Conservation (phyloP, 2,113 vertebrate species). For the Bufo gargarizans region DNA sequence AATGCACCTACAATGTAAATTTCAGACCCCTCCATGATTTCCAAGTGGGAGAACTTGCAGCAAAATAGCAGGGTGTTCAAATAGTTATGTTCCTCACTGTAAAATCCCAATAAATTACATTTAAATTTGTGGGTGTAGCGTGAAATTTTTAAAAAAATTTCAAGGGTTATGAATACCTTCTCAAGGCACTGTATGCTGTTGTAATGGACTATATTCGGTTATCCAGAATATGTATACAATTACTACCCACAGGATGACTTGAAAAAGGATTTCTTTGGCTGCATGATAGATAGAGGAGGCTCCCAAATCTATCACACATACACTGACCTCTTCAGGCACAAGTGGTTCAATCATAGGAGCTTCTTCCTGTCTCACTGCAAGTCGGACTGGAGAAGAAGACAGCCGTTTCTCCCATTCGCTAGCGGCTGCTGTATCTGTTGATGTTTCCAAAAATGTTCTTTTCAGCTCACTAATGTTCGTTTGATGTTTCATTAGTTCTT, state of each 20-base stretch:
- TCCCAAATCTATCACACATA: neutral
- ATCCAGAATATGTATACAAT: too few relatives aligned
- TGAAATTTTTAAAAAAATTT: too few relatives aligned
- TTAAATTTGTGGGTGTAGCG: too few relatives aligned
- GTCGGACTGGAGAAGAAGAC: slow-evolving; percentile 83
- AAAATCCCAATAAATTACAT: too few relatives aligned
- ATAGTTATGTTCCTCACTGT: too few relatives aligned
- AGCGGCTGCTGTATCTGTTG: slow-evolving; percentile 70
- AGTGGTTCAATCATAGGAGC: slow-evolving; percentile 91
- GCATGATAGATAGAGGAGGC: neutral
- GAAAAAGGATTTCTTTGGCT: neutral
- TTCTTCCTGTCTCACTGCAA: slow-evolving; percentile 79
- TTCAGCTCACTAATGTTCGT: slow-evolving; percentile 94
- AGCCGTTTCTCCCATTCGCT: slow-evolving; percentile 94
- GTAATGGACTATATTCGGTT: too few relatives aligned
- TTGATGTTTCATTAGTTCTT: slow-evolving; percentile 89
- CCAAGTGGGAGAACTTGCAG: too few relatives aligned
- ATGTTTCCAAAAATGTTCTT: slow-evolving; percentile 90
- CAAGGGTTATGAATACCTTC: too few relatives aligned
- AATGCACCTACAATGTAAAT: too few relatives aligned
- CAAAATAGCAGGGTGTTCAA: too few relatives aligned
- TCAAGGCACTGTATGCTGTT: too few relatives aligned
- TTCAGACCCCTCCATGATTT: too few relatives aligned
- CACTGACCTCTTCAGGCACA: slow-evolving; percentile 89
- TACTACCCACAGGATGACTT: neutral